Evolutionary conservation across 2,797 vertebrate species (phyloP).

Genomic region (Loris lydekkerianus): DNA sequence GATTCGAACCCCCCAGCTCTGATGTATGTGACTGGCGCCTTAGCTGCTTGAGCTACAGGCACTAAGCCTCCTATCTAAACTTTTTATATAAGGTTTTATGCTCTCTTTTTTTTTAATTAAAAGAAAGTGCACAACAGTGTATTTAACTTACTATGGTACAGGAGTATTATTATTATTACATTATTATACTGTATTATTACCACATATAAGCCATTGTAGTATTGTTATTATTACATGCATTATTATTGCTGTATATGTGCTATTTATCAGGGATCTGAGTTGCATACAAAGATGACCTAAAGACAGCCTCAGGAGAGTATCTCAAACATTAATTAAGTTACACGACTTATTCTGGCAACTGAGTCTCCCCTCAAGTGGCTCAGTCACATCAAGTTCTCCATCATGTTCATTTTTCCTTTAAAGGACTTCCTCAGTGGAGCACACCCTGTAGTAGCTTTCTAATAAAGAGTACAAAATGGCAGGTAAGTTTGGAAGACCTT

Average conservation of each 20-base stretch:
- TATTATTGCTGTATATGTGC: background rate
- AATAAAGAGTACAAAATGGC: background rate
- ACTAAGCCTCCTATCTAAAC: background rate
- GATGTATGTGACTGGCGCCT: too few relatives aligned
- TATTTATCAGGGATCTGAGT: background rate
- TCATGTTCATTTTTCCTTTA: background rate
- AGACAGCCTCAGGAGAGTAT: background rate
- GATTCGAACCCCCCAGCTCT: too few relatives aligned
- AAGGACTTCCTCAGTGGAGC: background rate
- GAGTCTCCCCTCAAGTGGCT: constrained; percentile 24
- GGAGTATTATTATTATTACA: background rate
- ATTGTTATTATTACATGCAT: background rate
- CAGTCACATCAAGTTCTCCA: background rate
- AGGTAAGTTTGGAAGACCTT: background rate
- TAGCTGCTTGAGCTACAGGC: too few relatives aligned
- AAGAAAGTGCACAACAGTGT: background rate
- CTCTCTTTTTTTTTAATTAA: background rate
- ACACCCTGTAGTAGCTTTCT: background rate
- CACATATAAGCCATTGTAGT: background rate
- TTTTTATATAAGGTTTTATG: background rate
- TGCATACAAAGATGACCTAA: background rate
- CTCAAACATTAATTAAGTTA: constrained; percentile 29
- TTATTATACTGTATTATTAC: too few relatives aligned
- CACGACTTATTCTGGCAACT: constrained; percentile 23
- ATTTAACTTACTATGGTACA: background rate